Evolutionary conservation across 35 echinoderm and acorn worm genomes (phyloP).

Genomic region (Stichopus chloronotus): DNA sequence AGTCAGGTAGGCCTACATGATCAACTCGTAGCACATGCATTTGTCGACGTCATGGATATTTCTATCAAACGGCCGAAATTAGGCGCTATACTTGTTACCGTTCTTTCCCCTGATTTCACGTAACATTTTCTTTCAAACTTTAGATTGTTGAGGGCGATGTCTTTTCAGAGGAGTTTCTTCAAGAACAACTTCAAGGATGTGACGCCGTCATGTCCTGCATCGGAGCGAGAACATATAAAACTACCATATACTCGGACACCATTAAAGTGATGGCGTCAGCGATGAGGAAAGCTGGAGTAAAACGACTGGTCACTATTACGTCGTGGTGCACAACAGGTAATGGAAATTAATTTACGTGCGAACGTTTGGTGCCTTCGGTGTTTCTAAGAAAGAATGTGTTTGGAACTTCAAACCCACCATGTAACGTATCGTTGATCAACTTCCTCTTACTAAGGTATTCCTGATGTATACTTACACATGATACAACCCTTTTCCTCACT

Average conservation of each 20-base stretch:
- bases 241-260: conserved; percentile 72
- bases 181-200: conserved; percentile 50
- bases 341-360: not conserved
- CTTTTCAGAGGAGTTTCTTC: conserved; percentile 36
- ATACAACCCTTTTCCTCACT: too few species aligned
- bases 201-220: conserved; percentile 69
- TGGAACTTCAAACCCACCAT: too few species aligned
- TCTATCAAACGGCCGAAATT: too few species aligned
- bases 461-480: too few species aligned
- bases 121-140: too few species aligned
- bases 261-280: conserved; percentile 63
- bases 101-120: too few species aligned
- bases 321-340: conserved; percentile 77
- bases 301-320: conserved; percentile 60
- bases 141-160: conserved; percentile 71
- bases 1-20: too few species aligned
- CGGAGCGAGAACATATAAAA: not conserved
- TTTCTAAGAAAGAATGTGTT: not conserved
- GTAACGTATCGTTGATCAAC: too few species aligned
- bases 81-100: too few species aligned
- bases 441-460: too few species aligned
- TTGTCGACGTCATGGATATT: too few species aligned
- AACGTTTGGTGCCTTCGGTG: not conserved
- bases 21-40: too few species aligned
- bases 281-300: conserved; percentile 58